Percentiles rank a stretch among this genome's conserved stretches.
phyloP scores from a whole-genome alignment of 2,113 vertebrate species.

The Dolichotis patagonum region DNA sequence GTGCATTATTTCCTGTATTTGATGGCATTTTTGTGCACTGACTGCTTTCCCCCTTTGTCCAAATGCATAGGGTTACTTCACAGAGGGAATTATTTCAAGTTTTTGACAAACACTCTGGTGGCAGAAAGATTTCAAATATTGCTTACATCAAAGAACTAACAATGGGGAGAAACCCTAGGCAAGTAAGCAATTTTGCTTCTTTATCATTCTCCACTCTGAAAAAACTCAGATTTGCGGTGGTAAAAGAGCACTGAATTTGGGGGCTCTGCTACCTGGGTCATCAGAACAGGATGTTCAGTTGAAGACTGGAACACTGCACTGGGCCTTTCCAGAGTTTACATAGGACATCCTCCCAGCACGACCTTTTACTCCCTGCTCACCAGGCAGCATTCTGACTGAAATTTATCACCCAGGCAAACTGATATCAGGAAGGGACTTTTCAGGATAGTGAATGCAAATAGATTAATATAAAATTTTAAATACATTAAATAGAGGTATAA shows the following conservation, averaged over 20 bases:
- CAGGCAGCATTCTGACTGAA: constrained; percentile 40
- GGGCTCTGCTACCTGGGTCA: not conserved
- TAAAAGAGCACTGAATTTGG: not conserved
- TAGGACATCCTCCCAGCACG: not conserved
- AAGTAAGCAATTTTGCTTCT: too few relatives aligned
- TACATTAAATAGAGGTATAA: not conserved
- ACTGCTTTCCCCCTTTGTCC: too few relatives aligned
- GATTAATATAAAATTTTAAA: not conserved
- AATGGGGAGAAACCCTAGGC: too few relatives aligned
- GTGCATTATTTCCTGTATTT: too few relatives aligned
- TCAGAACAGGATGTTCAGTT: not conserved
- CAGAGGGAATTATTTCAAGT: too few relatives aligned
- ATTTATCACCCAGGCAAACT: not conserved
- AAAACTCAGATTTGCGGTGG: not conserved
- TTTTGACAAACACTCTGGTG: too few relatives aligned
- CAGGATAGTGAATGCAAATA: not conserved
- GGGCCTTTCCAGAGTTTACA: constrained; percentile 14
- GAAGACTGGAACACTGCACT: not conserved
- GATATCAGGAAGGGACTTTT: not conserved
- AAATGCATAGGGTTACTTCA: too few relatives aligned
- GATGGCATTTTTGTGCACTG: too few relatives aligned
- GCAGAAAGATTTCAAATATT: too few relatives aligned
- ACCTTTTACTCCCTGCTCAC: not conserved
- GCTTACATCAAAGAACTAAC: too few relatives aligned
- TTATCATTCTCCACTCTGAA: not conserved